Evolutionary conservation across 2,888 invertebrate genomes (phyloP).

Genomic region (Strigamia transsilvanica): DNA sequence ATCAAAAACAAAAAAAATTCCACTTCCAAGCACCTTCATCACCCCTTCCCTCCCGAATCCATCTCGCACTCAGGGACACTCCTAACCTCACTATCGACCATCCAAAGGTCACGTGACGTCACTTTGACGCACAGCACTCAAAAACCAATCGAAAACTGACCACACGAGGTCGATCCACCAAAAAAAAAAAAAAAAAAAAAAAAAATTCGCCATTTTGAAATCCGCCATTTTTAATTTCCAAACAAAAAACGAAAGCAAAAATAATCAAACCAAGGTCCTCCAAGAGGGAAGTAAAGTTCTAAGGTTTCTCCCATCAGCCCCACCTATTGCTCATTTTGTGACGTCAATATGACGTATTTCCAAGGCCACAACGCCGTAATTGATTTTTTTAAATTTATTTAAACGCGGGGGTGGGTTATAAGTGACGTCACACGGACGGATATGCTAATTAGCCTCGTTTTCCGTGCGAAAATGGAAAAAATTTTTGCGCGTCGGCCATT

Average conservation of each 20-base stretch:
- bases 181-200: too few species aligned
- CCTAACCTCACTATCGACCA: not conserved
- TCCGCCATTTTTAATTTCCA: not conserved
- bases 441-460: not conserved
- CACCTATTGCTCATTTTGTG: constrained; percentile 27
- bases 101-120: constrained; percentile 4
- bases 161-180: not conserved
- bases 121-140: not conserved
- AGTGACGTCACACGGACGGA: not conserved
- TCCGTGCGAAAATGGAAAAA: too few species aligned
- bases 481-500: too few species aligned
- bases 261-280: not conserved
- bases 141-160: not conserved
- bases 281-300: not conserved
- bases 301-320: constrained; percentile 11
- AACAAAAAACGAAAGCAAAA: not conserved
- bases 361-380: not conserved
- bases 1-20: not conserved
- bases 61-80: constrained; percentile 25
- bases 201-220: too few species aligned
- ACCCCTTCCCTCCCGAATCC: not conserved
- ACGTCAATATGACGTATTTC: constrained; percentile 32
- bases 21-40: not conserved
- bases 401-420: not conserved
- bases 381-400: not conserved